Conservation (phyloP, 2,888 invertebrate species). For the Periphyllus acericola region DNA sequence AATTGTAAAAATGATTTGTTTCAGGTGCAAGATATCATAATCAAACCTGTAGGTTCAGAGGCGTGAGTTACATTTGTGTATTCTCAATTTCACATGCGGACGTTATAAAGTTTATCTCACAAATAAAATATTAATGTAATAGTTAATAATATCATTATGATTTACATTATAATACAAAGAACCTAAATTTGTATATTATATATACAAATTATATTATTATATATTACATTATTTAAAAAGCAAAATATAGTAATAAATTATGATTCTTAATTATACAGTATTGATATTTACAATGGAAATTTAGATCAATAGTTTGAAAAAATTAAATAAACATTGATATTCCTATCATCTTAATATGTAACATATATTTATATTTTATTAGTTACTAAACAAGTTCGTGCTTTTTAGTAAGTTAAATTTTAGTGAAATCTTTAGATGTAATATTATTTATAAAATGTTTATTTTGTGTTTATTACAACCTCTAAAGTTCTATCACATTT, state of each 20-base stretch:
- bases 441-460: constrained; percentile 46
- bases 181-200: constrained; percentile 8
- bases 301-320: constrained; percentile 22
- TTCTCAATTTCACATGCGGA: background rate
- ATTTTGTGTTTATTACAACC: constrained; percentile 34
- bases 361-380: constrained; percentile 18
- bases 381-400: constrained; percentile 33
- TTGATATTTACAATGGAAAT: constrained; percentile 38
- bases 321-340: constrained; percentile 18
- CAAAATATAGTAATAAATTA: constrained; percentile 16
- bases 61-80: constrained; percentile 15
- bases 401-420: constrained; percentile 41
- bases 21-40: constrained; percentile 64
- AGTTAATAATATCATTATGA: background rate
- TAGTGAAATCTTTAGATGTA: constrained; percentile 37
- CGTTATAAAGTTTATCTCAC: constrained; percentile 1
- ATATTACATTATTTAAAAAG: background rate
- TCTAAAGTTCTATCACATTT: constrained; percentile 22
- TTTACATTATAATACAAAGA: constrained; percentile 2
- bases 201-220: constrained; percentile 25
- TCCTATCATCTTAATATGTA: constrained; percentile 6
- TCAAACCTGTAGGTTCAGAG: constrained; percentile 63
- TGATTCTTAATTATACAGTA: constrained; percentile 34
- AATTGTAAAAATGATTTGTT: constrained; percentile 42
- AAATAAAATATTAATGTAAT: constrained; percentile 36